Evolutionary conservation across 1,140 invertebrate species (phyloP), one percentile per base, ranked within the genome.

Genomic region (Himalopsyche phryganea): DNA sequence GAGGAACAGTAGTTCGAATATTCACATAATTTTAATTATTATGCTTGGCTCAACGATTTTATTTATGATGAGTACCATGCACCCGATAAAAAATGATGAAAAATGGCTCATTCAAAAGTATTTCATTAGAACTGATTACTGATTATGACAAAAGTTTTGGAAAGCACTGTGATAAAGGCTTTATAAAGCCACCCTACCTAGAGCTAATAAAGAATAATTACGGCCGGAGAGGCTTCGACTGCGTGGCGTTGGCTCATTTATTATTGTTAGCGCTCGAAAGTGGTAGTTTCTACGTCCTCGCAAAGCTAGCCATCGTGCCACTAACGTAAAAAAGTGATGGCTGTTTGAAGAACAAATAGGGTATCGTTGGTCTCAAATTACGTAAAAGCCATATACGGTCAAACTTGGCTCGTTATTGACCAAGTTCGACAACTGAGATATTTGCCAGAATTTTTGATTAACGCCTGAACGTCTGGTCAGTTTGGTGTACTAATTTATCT

Each of bases 131-230:
- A 28, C 23, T 28, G 23, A 28, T 28, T 28, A 28, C 23, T 28
- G 23, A 28, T 28, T 28, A 28, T 28, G 23, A 28, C 23, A 28
- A 28, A 28, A 28, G 23, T 28, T 28, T 28, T 28, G 23, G 23
- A 28, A 28, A 28, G 23, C 23, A 5, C 23, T 28, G 23, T 28
- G 3, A 28, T 28, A 28, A 28, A 28, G 23, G 23, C 23, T 28
- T 28, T 45, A 53, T 36, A 17, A 36, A 15, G 23, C 50, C 50
- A 45, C 42, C 44, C 50, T 50, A 9, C 15, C 50, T 38, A 46
- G 32, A 38, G 52, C 55, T 62, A 62, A 62, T 62, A 62, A 62
- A 62, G 60, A 62, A 62, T 62, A 62, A 62, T 62, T 62, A 58
- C 48, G 45, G 47, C 20, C 20, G 50, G 32, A 42, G 45, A 44